Evolutionary conservation across 2,113 vertebrate genomes (phyloP), one percentile per base, ranked within the genome.

Genomic region (Halcyon malimbica): DNA sequence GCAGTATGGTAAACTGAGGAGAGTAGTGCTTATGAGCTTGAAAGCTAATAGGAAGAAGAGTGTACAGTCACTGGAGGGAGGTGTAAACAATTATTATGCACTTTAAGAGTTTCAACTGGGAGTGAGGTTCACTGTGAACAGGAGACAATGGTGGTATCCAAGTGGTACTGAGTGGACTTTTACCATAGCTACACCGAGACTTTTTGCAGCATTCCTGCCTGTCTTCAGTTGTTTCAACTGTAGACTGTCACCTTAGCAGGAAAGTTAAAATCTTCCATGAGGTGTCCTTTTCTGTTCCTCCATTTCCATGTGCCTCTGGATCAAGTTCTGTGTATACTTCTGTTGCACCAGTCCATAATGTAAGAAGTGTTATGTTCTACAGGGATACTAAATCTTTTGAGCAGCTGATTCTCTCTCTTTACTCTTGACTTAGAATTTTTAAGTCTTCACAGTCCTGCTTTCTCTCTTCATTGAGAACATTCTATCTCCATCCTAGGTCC

Each of bases 281-380:
- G 4, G 5, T 69, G n/a, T 48, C 10, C 26, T 51, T 44, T 42
- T 42, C 54, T 59, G 16, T 33, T 54, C 11, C 5, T 86, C 18
- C 33, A 13, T 21, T 54, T 70, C 26, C 6, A 0, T 29, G 31
- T 39, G 51, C 35, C 24, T 10, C 29, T 79, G 41, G 8, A 41
- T 60, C 7, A 6, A 39, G 33, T 35, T 28, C 20, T 17, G 7
- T 35, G 29, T 42, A 6, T 39, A 6, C 59, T 69, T 63, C 39
- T 37, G 7, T 48, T 35, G 9, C 8, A 29, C 1, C 28, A 51
- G 56, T 44, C 41, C 3, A 1, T 39, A 59, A 39, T 2, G 0
- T 23, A 24, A 37, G 29, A 76, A 24, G 3, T 1, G 0, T 50
- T 59, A 25, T 12, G 4, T 51, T 79, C 28, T 56, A 6, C 2